Percentiles rank a stretch among this genome's conserved stretches.
phyloP scores from a whole-genome alignment of 2,113 vertebrate genomes.

The Collichthys lucidus region DNA sequence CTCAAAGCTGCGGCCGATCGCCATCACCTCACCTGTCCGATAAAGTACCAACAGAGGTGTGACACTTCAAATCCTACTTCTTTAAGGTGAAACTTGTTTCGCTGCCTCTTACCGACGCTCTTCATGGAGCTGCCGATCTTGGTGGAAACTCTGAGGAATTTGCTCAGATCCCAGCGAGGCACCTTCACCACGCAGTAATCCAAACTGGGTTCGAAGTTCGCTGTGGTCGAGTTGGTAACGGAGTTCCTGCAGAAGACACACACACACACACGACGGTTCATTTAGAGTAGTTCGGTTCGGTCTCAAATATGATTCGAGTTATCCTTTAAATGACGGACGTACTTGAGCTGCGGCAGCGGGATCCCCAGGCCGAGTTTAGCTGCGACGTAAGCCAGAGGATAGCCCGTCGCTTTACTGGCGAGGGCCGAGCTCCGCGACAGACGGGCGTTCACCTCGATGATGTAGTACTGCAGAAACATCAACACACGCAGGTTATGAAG shows the following conservation, averaged over 20 bases:
- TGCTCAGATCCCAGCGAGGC: constrained; percentile 98
- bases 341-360: constrained; percentile 93
- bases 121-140: constrained; percentile 99
- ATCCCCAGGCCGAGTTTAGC: constrained; percentile 96
- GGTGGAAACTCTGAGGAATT: constrained; percentile 96
- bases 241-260: constrained; percentile 87
- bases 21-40: constrained; percentile 94
- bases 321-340: constrained; percentile 6
- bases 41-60: background rate
- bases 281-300: too few species aligned
- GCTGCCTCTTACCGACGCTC: constrained; percentile 88
- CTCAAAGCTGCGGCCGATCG: constrained; percentile 94
- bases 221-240: constrained; percentile 94
- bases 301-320: too few species aligned
- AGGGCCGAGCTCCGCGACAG: constrained; percentile 96
- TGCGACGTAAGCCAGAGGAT: constrained; percentile 95
- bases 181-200: constrained; percentile 99
- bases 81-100: too few species aligned
- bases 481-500: background rate
- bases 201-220: constrained; percentile 96
- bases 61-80: too few species aligned
- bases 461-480: constrained; percentile 89
- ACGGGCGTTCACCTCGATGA: constrained; percentile 98
- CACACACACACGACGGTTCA: too few species aligned
- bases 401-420: constrained; percentile 97